Evolutionary conservation across 2,888 invertebrate genomes (phyloP).

Genomic region (Ophraella communa): DNA sequence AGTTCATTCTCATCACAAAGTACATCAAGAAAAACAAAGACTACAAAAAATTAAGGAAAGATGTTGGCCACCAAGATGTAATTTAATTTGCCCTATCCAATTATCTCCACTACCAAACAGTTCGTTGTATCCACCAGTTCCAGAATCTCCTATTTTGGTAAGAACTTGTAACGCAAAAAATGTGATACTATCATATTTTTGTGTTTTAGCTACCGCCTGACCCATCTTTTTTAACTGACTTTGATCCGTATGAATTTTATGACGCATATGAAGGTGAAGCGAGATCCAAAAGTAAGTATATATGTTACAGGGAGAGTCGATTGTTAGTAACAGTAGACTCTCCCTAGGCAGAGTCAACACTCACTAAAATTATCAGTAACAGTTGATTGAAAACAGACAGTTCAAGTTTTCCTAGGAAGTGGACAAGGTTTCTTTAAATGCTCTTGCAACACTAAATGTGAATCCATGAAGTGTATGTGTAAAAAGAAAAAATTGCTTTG

Average conservation of each 20-base stretch:
- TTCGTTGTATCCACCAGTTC: not conserved
- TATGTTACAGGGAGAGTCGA: no score
- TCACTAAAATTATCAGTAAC: no score
- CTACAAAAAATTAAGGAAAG: not conserved
- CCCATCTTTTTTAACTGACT: not conserved
- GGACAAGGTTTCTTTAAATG: no score
- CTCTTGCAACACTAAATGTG: no score
- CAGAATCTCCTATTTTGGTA: not conserved
- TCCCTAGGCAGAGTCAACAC: no score
- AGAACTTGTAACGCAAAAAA: not conserved
- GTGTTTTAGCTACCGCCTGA: not conserved
- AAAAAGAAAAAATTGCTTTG: no score
- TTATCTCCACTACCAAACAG: not conserved
- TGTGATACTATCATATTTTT: not conserved
- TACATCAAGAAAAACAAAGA: not conserved
- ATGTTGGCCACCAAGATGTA: conserved; percentile 9
- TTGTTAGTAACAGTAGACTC: no score
- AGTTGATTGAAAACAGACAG: no score
- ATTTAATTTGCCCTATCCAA: not conserved
- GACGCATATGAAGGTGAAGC: not conserved
- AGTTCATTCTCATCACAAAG: not conserved
- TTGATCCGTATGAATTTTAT: not conserved
- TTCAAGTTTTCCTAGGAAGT: no score
- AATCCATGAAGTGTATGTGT: no score
- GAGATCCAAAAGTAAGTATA: not conserved